Conservation (phyloP, 2,888 invertebrate genomes). For the Clanis bilineata region DNA sequence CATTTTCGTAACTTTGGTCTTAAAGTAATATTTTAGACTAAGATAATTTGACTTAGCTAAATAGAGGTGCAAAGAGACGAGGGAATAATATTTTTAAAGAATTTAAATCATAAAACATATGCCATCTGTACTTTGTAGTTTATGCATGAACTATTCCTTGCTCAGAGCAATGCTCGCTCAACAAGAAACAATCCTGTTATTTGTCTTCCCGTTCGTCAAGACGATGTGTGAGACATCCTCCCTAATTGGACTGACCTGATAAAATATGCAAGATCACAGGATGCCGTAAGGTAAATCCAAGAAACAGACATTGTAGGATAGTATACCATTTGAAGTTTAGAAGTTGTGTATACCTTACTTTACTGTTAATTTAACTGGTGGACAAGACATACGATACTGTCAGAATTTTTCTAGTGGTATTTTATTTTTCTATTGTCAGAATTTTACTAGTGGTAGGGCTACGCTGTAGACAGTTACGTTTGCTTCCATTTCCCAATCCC, state of each 20-base stretch:
- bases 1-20: neutral
- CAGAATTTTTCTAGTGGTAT: too few relatives aligned
- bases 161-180: neutral
- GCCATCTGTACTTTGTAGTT: neutral
- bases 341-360: neutral
- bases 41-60: too few relatives aligned
- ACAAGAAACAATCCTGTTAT: slow-evolving; percentile 4
- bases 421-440: too few relatives aligned
- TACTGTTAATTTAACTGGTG: neutral
- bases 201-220: slow-evolving; percentile 7
- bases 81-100: neutral
- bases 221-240: neutral
- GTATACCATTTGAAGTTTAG: neutral
- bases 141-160: neutral
- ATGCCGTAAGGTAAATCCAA: slow-evolving; percentile 23
- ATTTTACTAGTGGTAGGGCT: too few relatives aligned
- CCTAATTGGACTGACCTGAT: slow-evolving; percentile 3
- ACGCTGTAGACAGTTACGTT: too few relatives aligned
- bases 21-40: neutral
- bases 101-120: neutral
- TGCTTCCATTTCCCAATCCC: too few relatives aligned
- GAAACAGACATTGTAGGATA: neutral
- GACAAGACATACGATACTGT: too few relatives aligned
- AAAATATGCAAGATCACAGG: neutral
- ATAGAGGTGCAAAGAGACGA: neutral